A percentile compares a stretch with the other conserved stretches of the same genome.
These are phyloP conservation scores for Achlya flavicornis DNA, from an alignment of 2,888 invertebrate genomes.

Conservation along the genomic window DNA sequence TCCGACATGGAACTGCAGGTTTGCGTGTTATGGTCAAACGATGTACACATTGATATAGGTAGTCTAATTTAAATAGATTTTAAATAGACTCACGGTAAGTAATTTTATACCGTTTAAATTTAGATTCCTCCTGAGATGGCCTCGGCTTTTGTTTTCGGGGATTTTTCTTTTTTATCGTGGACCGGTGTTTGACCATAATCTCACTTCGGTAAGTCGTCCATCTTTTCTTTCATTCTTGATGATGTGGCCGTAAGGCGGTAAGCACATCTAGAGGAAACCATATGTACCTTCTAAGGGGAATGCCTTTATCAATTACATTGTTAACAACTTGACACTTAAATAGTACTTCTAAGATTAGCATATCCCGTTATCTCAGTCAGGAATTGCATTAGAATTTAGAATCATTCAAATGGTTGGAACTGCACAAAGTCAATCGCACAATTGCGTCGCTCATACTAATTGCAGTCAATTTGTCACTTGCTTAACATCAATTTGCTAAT, in stretches of 20 bases:
- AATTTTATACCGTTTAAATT: not conserved
- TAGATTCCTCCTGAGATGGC: too few relatives aligned
- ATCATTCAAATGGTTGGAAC: not conserved
- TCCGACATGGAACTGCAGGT: not conserved
- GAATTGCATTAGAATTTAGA: not conserved
- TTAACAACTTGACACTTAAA: too few relatives aligned
- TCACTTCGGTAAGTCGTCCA: too few relatives aligned
- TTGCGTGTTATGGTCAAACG: not conserved
- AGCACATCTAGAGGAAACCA: too few relatives aligned
- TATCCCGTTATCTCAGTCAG: not conserved
- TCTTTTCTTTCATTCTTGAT: too few relatives aligned
- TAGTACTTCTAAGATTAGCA: not conserved
- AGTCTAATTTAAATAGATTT: not conserved
- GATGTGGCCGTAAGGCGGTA: too few relatives aligned
- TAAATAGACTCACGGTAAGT: not conserved
- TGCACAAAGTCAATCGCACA: not conserved
- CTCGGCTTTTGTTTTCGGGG: too few relatives aligned
- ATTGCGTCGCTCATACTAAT: conserved; percentile 30
- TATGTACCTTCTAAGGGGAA: too few relatives aligned
- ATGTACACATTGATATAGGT: not conserved
- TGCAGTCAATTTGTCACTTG: conserved; percentile 30
- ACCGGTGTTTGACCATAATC: too few relatives aligned
- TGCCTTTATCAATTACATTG: too few relatives aligned
- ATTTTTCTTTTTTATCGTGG: too few relatives aligned
- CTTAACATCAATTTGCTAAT: conserved; percentile 9